Evolutionary conservation across 2,888 invertebrate genomes (phyloP).

Genomic region (Drosophila rellima): DNA sequence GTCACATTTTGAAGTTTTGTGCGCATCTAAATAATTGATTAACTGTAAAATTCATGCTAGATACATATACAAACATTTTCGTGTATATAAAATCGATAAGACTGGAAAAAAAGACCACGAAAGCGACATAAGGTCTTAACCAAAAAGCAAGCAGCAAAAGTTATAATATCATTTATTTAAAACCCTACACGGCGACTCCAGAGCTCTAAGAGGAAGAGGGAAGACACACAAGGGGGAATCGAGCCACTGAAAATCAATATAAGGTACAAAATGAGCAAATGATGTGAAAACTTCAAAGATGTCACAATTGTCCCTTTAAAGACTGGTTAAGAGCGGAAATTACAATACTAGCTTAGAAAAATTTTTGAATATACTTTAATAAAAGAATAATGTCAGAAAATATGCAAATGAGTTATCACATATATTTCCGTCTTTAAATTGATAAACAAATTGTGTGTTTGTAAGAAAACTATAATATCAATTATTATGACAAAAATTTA

Average conservation of each 20-base stretch:
- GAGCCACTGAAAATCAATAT: slow-evolving; percentile 52
- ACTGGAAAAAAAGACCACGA: slow-evolving; percentile 64
- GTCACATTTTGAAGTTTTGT: slow-evolving; percentile 73
- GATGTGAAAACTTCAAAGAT: slow-evolving; percentile 24
- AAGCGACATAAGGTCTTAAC: slow-evolving; percentile 48
- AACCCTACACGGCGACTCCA: slow-evolving; percentile 20
- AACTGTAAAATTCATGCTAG: slow-evolving; percentile 72
- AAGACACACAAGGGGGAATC: background rate
- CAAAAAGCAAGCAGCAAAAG: slow-evolving; percentile 50
- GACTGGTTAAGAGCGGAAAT: background rate
- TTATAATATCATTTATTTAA: slow-evolving; percentile 74
- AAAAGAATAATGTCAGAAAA: background rate
- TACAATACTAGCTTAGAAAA: too few relatives aligned
- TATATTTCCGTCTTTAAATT: background rate
- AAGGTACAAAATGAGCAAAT: slow-evolving; percentile 23
- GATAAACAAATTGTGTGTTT: background rate
- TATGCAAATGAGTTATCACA: too few relatives aligned
- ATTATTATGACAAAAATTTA: too few relatives aligned
- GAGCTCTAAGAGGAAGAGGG: background rate
- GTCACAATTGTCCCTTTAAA: slow-evolving; percentile 32
- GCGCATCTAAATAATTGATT: slow-evolving; percentile 80
- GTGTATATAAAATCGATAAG: slow-evolving; percentile 72
- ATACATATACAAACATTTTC: slow-evolving; percentile 36
- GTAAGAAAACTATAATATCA: background rate
- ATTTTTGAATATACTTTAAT: too few relatives aligned